Base-by-base conservation (phyloP, 2,797 vertebrate genomes). In the Merluccius polli region DNA sequence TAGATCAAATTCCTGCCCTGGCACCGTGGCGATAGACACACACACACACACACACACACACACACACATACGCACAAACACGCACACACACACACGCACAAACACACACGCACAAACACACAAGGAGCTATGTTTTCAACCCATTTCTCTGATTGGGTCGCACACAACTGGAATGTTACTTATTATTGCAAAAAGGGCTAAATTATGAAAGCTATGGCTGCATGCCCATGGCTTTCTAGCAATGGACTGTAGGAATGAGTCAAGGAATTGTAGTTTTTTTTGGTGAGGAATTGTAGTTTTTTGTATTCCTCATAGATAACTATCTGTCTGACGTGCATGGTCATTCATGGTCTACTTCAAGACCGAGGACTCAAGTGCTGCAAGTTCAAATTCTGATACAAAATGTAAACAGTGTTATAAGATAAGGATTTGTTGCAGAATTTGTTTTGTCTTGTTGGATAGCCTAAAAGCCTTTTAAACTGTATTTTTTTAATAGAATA, bases 1-100 rank as follows among this genome's bases (percentile, higher is more conserved):
- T 78, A 73, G 77, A 84, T 88, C 85, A 77, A 85, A 92, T 90
- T 92, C 88, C 82, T 85, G 86, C 82, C 85, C 67, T 81, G 73
- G 82, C 31, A 41, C 86, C 85, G 78, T 44, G 77, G 88, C 78
- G 75, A 89, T 84, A 71, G 73, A 80, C 84, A 75, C 84, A 85
- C 84, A 91, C 84, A 91, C 67, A 32, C 30, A 69, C 15, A 32
- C 13, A 32, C 29, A 69, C 59, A 65, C 24, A 12, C 24, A 27
- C 59, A 65, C 24, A 13, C 59, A 59, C 52, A 59, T 21, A 59
- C 52, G 24, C 21, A 59, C 52, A n/a, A 4, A n/a, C 52, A 24
- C 21, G 10, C 52, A 59, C 52, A 59, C 6, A 27, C 59, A 65
- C 59, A 27, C 59, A 27, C n/a, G 27, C 24, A 65, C 59, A 52